Evolutionary conservation across 1,140 invertebrate species (phyloP), one percentile per base, ranked within the genome.

Genomic region (Catajapyx aquilonaris): DNA sequence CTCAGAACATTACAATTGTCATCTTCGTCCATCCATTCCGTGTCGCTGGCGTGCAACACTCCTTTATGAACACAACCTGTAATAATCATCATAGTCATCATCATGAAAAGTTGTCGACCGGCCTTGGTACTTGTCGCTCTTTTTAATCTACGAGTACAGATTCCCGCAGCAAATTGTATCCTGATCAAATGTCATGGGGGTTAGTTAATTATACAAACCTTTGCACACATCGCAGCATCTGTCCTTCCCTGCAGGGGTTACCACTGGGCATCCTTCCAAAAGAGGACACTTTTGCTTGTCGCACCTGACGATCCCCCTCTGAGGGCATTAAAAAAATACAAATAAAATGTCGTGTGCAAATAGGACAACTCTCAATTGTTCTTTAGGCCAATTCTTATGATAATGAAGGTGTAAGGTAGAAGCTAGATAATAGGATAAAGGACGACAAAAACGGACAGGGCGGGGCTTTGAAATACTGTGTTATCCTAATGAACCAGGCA

Each of bases 301-400:
- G 50, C 78, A 81, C 44, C 71, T 68, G 1, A 80, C 75, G 50
- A 71, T 71, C 10, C 76, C 74, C 52, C 75, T 72, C 74, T 81
- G 61, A 11, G 66, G n/a, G n/a, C n/a, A n/a, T n/a, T n/a, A 65
- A 47, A 45, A 49, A 46, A 41, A 38, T 22, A 40, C 34, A 40
- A 41, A 33, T 18, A 20, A 39, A 13, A 34, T 3, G 0, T 2
- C 23, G 2, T n/a, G 13, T 35, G 1, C 19, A 21, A 4, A 16
- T 13, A 22, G 21, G 20, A 11, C 20, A 35, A 18, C 13, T 21
- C n/a, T 28, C 4, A 34, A 11, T 4, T 4, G 15, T 32, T 37
- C 35, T 31, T 31, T n/a, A n/a, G n/a, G n/a, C n/a, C n/a, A n/a
- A n/a, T n/a, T n/a, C n/a, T n/a, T n/a, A n/a, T n/a, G n/a, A n/a